phyloP scores from a whole-genome alignment of 2,888 invertebrate species.

The Eledona agricola region DNA sequence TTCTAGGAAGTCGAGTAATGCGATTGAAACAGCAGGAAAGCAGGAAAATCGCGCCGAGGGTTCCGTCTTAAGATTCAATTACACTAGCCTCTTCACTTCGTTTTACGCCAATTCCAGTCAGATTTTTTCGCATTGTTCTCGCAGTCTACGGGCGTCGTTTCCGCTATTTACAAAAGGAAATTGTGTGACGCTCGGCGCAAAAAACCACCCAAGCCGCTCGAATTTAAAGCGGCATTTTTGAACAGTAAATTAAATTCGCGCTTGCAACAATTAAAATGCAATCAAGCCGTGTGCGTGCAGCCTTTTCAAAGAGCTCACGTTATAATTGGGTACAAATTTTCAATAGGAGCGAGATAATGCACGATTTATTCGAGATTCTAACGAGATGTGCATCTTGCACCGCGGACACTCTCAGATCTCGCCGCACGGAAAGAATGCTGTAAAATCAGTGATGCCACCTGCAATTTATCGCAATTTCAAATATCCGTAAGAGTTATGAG shows the following conservation, averaged over 20 bases:
- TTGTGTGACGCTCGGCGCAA: constrained; percentile 21
- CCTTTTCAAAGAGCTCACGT: constrained; percentile 12
- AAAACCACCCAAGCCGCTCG: no score
- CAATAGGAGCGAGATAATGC: constrained; percentile 29
- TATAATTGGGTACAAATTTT: constrained; percentile 37
- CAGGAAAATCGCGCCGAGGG: no score
- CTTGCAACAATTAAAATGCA: constrained; percentile 34
- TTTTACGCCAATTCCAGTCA: no score
- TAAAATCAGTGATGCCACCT: no score
- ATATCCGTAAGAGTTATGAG: constrained; percentile 17
- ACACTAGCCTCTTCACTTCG: no score
- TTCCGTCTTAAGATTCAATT: no score
- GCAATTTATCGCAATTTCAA: constrained; percentile 21
- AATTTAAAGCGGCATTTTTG: no score
- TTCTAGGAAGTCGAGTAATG: no score
- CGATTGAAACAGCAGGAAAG: no score
- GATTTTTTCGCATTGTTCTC: constrained; percentile 15
- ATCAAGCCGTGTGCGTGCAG: constrained; percentile 31
- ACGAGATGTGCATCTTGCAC: constrained; percentile 33
- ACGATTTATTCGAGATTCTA: constrained; percentile 26
- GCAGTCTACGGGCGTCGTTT: constrained; percentile 15
- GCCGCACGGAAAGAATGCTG: no score
- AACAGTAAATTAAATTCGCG: no score
- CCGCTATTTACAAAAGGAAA: constrained; percentile 28
- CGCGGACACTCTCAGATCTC: constrained; percentile 31